Evolutionary conservation across 2,113 vertebrate species (phyloP).

Genomic region (Diadophis punctatus): DNA sequence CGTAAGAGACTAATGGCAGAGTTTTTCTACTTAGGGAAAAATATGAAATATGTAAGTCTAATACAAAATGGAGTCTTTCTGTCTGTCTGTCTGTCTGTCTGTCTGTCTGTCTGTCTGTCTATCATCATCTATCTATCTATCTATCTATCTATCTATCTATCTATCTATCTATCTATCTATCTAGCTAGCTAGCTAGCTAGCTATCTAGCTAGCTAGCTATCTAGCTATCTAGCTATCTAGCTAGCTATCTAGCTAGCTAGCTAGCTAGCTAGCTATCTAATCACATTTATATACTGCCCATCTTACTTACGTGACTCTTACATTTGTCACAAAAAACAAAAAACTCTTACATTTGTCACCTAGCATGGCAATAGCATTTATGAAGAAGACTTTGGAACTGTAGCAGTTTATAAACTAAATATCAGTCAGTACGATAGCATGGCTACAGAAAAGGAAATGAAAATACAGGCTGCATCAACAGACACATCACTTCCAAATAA

Average conservation of each 20-base stretch:
- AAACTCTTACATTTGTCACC: background rate
- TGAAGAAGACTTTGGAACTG: background rate
- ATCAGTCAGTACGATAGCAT: background rate
- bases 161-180: too few species aligned
- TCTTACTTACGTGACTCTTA: background rate
- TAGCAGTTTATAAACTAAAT: background rate
- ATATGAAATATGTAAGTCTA: background rate
- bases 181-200: too few species aligned
- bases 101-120: too few species aligned
- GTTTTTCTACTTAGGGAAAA: background rate
- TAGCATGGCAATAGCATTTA: background rate
- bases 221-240: too few species aligned
- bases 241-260: too few species aligned
- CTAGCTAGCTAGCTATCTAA: too few species aligned
- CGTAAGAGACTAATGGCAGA: background rate
- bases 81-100: too few species aligned
- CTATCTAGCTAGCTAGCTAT: too few species aligned
- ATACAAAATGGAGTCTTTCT: background rate
- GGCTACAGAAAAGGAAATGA: background rate
- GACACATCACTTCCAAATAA: background rate
- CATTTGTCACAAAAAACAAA: background rate
- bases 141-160: too few species aligned
- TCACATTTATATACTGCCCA: background rate
- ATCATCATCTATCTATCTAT: too few species aligned
- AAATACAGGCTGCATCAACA: background rate